Base-by-base conservation (phyloP, 2,113 vertebrate genomes). In the Melanostigma gelatinosum region DNA sequence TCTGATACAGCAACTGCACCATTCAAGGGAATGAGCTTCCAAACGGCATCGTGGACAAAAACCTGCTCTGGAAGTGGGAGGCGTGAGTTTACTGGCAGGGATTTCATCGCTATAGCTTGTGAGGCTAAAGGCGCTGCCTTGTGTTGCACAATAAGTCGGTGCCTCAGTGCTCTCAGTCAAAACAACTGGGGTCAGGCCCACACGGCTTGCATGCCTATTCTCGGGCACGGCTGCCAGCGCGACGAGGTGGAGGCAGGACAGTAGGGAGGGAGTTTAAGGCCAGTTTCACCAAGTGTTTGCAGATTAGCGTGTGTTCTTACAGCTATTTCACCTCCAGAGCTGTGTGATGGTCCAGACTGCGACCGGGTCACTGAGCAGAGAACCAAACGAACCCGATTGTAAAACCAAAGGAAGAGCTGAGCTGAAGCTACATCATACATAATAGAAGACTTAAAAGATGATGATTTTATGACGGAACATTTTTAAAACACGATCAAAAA, bases 121-220 rank as follows among this genome's bases (percentile, higher is more conserved):
- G 15, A 5, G 67, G 62, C 80, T 64, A 8, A 70, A 63, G 74
- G 40, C 68, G 79, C 62, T 27, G 86, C 75, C 82, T 80, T 82
- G 77, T 78, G 83, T 86, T 88, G 91, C 85, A 82, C 84, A 86
- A 89, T 90, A 64, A 89, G 71, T 75, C 85, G 77, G 88, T 84
- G 92, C 89, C 87, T 88, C 89, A 93, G 67, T 91, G 89, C 89
- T 90, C 86, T 87, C 92, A 91, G 93, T 95, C 93, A 94, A 94
- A 94, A 94, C 92, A 93, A 90, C 75, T 85, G 87, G 81, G 86
- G 89, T 85, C 77, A 80, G 80, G 78, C 73, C 70, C 66, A 77
- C 85, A 83, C 82, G 92, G 87, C 92, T 92, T 85, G 86, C 86
- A 87, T 85, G 87, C 82, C 86, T 72, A 58, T 48, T 81, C 67